Conservation (phyloP, 2,113 vertebrate genomes). For the Paedocypris sp. region DNA sequence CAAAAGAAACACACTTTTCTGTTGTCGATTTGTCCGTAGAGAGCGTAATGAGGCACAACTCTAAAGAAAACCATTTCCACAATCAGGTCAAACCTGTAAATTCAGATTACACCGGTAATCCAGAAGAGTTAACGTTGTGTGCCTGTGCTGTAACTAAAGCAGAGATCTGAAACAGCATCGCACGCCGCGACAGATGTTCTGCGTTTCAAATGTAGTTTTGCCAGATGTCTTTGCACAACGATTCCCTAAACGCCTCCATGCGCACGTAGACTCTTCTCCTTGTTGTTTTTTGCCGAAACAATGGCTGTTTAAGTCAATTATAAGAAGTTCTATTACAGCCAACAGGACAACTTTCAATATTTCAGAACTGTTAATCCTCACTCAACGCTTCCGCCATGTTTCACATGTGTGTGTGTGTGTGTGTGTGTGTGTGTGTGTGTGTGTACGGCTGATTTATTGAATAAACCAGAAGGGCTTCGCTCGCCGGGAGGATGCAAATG, state of each 20-base stretch:
- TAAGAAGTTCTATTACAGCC: too few species aligned
- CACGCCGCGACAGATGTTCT: constrained; percentile 1
- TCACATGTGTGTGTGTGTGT: constrained; percentile 52
- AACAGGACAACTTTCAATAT: too few species aligned
- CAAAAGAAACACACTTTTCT: too few species aligned
- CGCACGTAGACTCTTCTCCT: too few species aligned
- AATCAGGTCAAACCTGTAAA: too few species aligned
- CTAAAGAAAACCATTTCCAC: too few species aligned
- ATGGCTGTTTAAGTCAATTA: background rate
- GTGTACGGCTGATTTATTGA: constrained; percentile 26
- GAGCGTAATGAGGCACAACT: too few species aligned
- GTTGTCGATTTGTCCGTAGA: too few species aligned
- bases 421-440: constrained; percentile 25
- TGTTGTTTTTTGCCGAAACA: too few species aligned
- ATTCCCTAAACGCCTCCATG: constrained; percentile 8
- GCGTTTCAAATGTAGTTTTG: background rate
- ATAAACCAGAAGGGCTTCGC: constrained; percentile 19
- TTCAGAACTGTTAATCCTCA: too few species aligned
- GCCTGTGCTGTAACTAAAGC: constrained; percentile 11
- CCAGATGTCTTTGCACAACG: constrained; percentile 12
- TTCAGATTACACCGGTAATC: too few species aligned
- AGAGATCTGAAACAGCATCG: background rate
- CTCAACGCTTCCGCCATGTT: constrained; percentile 49
- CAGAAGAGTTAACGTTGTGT: background rate
- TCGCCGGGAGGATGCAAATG: constrained; percentile 39